A percentile compares a stretch with the other conserved stretches of the same genome.
These are phyloP conservation scores for Noctuana brunneofusca DNA, from an alignment of 2,888 invertebrate genomes.

Conservation along the genomic window DNA sequence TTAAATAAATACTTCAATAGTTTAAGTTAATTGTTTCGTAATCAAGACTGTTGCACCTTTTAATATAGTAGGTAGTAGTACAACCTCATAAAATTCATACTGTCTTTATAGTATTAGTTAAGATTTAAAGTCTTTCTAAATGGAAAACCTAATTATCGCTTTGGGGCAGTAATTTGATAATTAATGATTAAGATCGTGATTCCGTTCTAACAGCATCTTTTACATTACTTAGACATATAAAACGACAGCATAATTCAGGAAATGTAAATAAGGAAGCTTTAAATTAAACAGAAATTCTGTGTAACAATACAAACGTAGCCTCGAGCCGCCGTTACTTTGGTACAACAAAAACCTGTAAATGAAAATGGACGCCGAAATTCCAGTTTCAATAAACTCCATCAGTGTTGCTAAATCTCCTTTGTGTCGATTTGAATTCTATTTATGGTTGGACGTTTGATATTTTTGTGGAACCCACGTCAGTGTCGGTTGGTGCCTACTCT, in stretches of 20 bases:
- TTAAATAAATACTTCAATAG: too few species aligned
- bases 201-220: too few species aligned
- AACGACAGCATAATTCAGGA: neutral
- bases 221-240: neutral
- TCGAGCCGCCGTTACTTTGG: neutral
- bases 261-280: slow-evolving; percentile 4
- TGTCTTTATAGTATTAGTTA: too few species aligned
- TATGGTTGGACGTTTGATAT: slow-evolving; percentile 30
- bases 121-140: too few species aligned
- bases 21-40: too few species aligned
- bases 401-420: slow-evolving; percentile 31
- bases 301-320: slow-evolving; percentile 7
- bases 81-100: too few species aligned
- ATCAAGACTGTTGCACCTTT: too few species aligned
- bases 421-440: slow-evolving; percentile 33
- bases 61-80: too few species aligned
- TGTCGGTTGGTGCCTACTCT: neutral
- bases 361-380: slow-evolving; percentile 28
- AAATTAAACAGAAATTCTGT: neutral
- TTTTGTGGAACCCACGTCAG: slow-evolving; percentile 26
- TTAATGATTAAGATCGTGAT: too few species aligned
- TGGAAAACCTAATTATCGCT: too few species aligned
- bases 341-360: slow-evolving; percentile 24
- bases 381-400: slow-evolving; percentile 32
- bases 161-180: too few species aligned